phyloP scores from a whole-genome alignment of 37 sponge, comb jelly and placozoan genomes.

The Trichoplax adhaerens region DNA sequence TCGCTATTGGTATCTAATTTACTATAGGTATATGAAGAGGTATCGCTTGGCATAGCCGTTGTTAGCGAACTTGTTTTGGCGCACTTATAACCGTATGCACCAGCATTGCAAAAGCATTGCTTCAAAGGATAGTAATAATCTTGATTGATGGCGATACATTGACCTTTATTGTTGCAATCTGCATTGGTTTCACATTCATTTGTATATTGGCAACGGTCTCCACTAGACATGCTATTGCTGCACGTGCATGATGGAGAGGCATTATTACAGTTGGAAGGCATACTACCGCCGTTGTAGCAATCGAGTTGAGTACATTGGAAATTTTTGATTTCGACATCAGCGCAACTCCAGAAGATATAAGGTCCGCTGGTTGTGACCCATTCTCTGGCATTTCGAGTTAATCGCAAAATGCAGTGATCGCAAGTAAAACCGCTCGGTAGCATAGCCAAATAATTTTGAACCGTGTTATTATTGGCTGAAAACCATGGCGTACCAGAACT shows the following conservation, averaged over 20 bases:
- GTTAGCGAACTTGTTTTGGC: background rate
- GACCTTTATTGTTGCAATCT: slow-evolving; percentile 32
- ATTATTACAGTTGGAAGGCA: no score
- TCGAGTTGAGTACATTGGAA: background rate
- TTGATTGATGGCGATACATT: slow-evolving; percentile 24
- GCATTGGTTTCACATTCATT: slow-evolving; percentile 31
- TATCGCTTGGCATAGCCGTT: no score
- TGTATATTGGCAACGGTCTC: slow-evolving; percentile 32
- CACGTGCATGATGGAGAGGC: no score
- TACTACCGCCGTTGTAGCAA: no score
- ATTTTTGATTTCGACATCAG: slow-evolving; percentile 23
- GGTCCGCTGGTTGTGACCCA: slow-evolving; percentile 24
- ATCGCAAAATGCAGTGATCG: slow-evolving; percentile 29
- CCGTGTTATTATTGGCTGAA: slow-evolving; percentile 7
- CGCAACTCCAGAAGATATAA: slow-evolving; percentile 54
- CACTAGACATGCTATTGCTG: slow-evolving; percentile 12
- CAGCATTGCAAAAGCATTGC: slow-evolving; percentile 48
- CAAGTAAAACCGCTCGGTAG: slow-evolving; percentile 29
- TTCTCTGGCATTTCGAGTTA: slow-evolving; percentile 41
- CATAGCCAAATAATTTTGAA: slow-evolving; percentile 8
- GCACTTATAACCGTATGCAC: slow-evolving; percentile 35
- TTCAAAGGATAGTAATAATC: slow-evolving; percentile 18
- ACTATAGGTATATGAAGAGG: no score
- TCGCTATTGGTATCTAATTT: no score
- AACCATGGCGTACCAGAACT: slow-evolving; percentile 1